A percentile compares a stretch with the other conserved stretches of the same genome.
Conservation (phyloP, 2,888 invertebrate species). For the Pyrgus malvae region DNA sequence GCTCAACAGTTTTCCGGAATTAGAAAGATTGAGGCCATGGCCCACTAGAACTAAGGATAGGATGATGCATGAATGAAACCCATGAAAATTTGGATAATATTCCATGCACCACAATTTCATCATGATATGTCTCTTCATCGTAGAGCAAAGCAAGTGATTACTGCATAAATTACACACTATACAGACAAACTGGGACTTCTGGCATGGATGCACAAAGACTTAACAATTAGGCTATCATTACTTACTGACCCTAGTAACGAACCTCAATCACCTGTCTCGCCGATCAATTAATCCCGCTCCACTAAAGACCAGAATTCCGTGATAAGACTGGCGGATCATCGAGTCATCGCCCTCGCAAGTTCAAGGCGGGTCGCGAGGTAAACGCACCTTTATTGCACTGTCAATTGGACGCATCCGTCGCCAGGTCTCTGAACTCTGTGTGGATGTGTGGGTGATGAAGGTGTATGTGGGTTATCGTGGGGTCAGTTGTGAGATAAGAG, state of each 20-base stretch:
- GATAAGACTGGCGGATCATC: constrained; percentile 14
- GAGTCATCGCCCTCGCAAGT: constrained; percentile 46
- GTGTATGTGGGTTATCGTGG: constrained; percentile 34
- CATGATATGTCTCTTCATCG: no score
- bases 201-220: no score
- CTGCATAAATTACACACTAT: no score
- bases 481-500: background rate
- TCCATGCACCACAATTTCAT: no score
- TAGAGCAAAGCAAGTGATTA: no score
- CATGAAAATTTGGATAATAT: no score
- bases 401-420: constrained; percentile 63
- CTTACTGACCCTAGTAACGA: constrained; percentile 1
- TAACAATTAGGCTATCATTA: no score
- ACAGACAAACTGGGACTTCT: no score
- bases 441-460: constrained; percentile 38
- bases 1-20: no score
- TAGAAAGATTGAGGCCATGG: no score
- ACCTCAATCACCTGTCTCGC: constrained; percentile 25
- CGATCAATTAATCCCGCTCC: constrained; percentile 29
- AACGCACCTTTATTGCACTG: constrained; percentile 69
- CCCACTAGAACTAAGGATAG: no score
- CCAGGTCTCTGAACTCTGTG: constrained; percentile 53
- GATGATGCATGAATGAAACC: no score
- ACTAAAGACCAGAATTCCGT: constrained; percentile 32
- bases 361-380: constrained; percentile 69